These are phyloP conservation scores for Malacoraja senta DNA, from an alignment of 2,797 vertebrate species.

Conservation along the genomic window DNA sequence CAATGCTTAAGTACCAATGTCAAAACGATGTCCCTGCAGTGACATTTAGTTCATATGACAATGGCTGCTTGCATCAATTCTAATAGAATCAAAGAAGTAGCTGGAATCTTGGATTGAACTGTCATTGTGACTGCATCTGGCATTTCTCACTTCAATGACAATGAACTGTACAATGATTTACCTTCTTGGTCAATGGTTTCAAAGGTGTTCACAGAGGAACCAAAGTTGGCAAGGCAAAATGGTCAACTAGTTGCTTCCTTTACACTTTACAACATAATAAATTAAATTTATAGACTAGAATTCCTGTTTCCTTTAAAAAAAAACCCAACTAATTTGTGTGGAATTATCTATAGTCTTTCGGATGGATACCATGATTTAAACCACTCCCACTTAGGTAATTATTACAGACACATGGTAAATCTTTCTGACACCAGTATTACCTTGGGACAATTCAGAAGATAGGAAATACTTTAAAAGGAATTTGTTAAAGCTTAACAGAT, in stretches of 20 bases:
- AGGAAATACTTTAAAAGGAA: background rate
- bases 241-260: background rate
- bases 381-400: background rate
- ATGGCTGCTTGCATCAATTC: background rate
- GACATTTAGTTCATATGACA: background rate
- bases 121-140: too few relatives aligned
- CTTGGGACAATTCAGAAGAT: background rate
- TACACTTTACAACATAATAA: too few relatives aligned
- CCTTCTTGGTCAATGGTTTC: background rate
- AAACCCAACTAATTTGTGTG: background rate
- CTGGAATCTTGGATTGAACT: background rate
- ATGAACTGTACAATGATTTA: background rate
- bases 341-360: too few relatives aligned
- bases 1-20: background rate
- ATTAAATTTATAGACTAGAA: background rate
- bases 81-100: background rate
- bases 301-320: background rate
- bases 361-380: background rate
- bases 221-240: background rate
- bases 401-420: background rate
- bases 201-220: background rate
- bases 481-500: constrained; percentile 7
- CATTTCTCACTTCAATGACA: background rate
- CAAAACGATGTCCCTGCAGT: background rate
- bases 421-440: background rate